phyloP scores from a whole-genome alignment of 2,797 vertebrate species.

The Molossus molossus region DNA sequence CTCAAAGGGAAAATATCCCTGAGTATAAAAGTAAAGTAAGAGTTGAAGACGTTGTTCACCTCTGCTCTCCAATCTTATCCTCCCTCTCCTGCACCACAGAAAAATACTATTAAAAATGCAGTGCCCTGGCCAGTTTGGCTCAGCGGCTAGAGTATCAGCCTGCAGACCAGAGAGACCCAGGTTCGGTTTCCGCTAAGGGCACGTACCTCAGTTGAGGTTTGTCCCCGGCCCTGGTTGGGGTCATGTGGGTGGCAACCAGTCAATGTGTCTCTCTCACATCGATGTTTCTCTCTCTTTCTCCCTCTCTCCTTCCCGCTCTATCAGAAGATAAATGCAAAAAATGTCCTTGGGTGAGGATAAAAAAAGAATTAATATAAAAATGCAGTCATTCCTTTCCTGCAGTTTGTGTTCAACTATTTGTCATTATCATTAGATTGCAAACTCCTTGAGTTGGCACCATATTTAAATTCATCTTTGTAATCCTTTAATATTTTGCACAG shows the following conservation, averaged over 20 bases:
- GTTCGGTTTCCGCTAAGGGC: background rate
- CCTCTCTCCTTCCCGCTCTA: no score
- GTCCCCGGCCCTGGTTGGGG: no score
- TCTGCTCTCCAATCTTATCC: background rate
- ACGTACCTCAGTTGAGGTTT: background rate
- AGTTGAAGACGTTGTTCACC: background rate
- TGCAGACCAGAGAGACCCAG: background rate
- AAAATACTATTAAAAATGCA: slow-evolving; percentile 31
- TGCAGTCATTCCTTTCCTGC: slow-evolving; percentile 36
- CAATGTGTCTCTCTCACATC: no score
- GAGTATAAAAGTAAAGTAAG: background rate
- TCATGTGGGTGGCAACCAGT: no score
- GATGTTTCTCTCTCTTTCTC: no score
- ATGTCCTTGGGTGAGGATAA: no score
- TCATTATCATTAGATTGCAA: slow-evolving; percentile 36
- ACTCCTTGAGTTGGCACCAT: slow-evolving; percentile 36
- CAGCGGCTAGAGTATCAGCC: background rate
- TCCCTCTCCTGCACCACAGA: background rate
- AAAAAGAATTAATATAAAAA: background rate
- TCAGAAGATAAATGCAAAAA: no score
- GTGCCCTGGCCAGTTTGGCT: background rate
- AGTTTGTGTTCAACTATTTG: slow-evolving; percentile 27
- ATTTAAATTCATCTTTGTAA: slow-evolving; percentile 60
- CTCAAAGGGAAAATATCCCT: background rate
- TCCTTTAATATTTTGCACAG: slow-evolving; percentile 26